These are phyloP conservation scores for Pseudochaenichthys georgianus DNA, from an alignment of 2,797 vertebrate genomes.

Conservation along the genomic window DNA sequence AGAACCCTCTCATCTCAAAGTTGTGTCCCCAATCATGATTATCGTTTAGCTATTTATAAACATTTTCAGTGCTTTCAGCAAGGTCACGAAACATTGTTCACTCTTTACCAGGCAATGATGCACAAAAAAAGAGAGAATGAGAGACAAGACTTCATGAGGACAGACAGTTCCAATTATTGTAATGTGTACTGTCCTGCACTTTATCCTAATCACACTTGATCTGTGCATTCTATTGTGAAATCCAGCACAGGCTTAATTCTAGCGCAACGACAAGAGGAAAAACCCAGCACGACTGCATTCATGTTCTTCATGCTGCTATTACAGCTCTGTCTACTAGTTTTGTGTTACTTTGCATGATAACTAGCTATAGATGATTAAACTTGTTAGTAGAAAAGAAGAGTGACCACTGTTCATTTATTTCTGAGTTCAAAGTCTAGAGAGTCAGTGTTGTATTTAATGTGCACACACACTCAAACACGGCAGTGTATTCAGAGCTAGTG, in stretches of 20 bases:
- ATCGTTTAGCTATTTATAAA: slow-evolving; percentile 25
- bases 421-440: slow-evolving; percentile 46
- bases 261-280: neutral
- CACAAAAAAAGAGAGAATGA: slow-evolving; percentile 6
- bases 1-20: slow-evolving; percentile 18
- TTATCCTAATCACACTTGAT: slow-evolving; percentile 55
- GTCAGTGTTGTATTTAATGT: slow-evolving; percentile 56
- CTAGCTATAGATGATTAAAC: neutral
- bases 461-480: slow-evolving; percentile 17
- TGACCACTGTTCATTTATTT: slow-evolving; percentile 17
- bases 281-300: neutral
- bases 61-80: slow-evolving; percentile 16
- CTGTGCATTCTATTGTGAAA: slow-evolving; percentile 34
- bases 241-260: slow-evolving; percentile 19
- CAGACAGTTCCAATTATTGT: slow-evolving; percentile 45
- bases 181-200: slow-evolving; percentile 45
- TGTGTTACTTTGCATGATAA: slow-evolving; percentile 12
- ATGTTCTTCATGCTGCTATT: neutral
- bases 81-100: slow-evolving; percentile 12
- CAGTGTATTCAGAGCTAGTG: slow-evolving; percentile 67
- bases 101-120: neutral
- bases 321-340: neutral
- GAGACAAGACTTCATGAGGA: slow-evolving; percentile 11
- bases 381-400: neutral
- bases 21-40: neutral